Conservation (phyloP, 1,140 invertebrate genomes). For the Musca domestica region DNA sequence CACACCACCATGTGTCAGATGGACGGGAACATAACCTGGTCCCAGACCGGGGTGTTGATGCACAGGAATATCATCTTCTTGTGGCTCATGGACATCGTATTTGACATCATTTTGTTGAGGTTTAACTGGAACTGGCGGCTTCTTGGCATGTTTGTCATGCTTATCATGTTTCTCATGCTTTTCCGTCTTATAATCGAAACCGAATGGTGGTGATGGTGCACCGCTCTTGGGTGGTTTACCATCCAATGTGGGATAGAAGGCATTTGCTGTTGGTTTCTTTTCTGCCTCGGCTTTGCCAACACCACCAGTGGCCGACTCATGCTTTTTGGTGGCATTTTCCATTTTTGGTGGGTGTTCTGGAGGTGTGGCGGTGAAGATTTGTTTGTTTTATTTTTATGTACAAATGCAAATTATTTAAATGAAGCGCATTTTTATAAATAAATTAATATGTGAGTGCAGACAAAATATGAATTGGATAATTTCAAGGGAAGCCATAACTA, state of each 20-base stretch:
- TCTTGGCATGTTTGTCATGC: constrained; percentile 44
- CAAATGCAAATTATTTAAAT: constrained; percentile 3
- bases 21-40: constrained; percentile 40
- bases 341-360: neutral
- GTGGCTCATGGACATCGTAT: constrained; percentile 46
- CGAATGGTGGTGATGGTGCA: constrained; percentile 29
- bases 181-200: constrained; percentile 14
- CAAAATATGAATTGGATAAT: no score
- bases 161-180: constrained; percentile 23
- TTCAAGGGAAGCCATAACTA: no score
- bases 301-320: neutral
- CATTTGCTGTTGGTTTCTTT: constrained; percentile 35
- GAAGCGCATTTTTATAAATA: no score
- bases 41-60: constrained; percentile 26
- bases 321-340: neutral
- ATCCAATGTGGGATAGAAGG: constrained; percentile 51
- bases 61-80: constrained; percentile 33
- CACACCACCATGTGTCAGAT: constrained; percentile 29
- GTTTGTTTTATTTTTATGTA: constrained; percentile 1
- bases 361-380: neutral
- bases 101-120: constrained; percentile 50
- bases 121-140: constrained; percentile 30
- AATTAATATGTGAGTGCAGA: no score
- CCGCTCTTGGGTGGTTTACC: constrained; percentile 47
- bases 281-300: neutral